A percentile compares a stretch with the other conserved stretches of the same genome.
These are phyloP conservation scores for Antheraea mylitta DNA, from an alignment of 1,140 invertebrate species.

Conservation along the genomic window DNA sequence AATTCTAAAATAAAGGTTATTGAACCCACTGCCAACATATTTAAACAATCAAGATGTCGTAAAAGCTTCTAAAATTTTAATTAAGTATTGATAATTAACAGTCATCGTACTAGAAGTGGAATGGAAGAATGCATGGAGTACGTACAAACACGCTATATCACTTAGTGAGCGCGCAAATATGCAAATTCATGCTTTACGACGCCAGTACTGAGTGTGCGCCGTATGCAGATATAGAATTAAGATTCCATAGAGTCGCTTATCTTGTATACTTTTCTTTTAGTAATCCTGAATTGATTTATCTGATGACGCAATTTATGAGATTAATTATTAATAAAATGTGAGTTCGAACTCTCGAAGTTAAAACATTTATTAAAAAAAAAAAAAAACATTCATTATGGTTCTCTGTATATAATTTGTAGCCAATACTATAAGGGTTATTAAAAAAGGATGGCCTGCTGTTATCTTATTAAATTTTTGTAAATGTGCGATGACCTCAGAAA, in stretches of 20 bases:
- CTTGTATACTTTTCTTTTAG: not conserved
- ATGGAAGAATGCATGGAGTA: slow-evolving; percentile 56
- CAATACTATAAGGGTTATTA: too few relatives aligned
- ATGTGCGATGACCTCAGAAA: too few relatives aligned
- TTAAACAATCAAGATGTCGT: not conserved
- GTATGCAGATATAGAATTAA: slow-evolving; percentile 37
- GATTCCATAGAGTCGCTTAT: not conserved
- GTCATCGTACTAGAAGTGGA: slow-evolving; percentile 33
- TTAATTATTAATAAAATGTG: too few relatives aligned
- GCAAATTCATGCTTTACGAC: slow-evolving; percentile 67
- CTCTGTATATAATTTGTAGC: too few relatives aligned
- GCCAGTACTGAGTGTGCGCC: slow-evolving; percentile 45
- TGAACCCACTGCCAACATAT: not conserved
- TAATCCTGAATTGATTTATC: not conserved
- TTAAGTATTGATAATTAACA: not conserved
- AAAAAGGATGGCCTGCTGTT: too few relatives aligned
- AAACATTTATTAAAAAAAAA: too few relatives aligned
- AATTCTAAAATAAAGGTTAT: not conserved
- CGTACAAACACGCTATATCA: slow-evolving; percentile 72
- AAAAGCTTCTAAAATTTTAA: not conserved
- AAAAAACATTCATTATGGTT: too few relatives aligned
- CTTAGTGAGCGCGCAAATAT: slow-evolving; percentile 68
- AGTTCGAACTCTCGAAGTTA: too few relatives aligned
- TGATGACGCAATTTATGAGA: too few relatives aligned
- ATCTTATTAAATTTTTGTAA: too few relatives aligned